These are phyloP conservation scores for Tetropium fuscum DNA, from an alignment of 2,888 invertebrate species.

Conservation along the genomic window DNA sequence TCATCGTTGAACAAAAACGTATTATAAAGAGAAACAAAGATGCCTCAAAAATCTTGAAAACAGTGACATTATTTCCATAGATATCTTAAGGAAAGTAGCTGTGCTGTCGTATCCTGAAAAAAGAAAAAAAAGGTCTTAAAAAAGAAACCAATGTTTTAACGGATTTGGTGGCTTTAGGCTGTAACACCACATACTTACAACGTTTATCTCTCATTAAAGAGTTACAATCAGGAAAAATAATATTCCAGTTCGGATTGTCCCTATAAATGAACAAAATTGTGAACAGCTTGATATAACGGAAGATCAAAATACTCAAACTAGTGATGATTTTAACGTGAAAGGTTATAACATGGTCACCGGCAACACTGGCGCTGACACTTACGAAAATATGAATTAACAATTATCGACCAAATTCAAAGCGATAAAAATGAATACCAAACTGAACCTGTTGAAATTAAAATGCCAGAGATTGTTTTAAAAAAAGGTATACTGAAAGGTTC, in stretches of 20 bases:
- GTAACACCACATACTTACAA: background rate
- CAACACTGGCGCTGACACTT: too few species aligned
- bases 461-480: too few species aligned
- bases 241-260: background rate
- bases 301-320: background rate
- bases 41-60: constrained; percentile 1
- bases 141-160: constrained; percentile 3
- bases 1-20: too few species aligned
- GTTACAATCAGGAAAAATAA: background rate
- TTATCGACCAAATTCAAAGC: too few species aligned
- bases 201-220: background rate
- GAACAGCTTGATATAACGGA: background rate
- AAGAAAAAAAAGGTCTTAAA: background rate
- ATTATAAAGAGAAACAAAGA: too few species aligned
- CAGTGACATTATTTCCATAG: background rate
- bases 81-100: constrained; percentile 9
- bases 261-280: background rate
- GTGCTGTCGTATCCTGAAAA: background rate
- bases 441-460: too few species aligned
- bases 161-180: background rate
- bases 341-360: too few species aligned
- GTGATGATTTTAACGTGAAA: too few species aligned
- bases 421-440: too few species aligned
- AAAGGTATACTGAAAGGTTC: too few species aligned
- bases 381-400: too few species aligned